phyloP scores from a whole-genome alignment of 2,888 invertebrate species.

The Ectropis crepuscularia region DNA sequence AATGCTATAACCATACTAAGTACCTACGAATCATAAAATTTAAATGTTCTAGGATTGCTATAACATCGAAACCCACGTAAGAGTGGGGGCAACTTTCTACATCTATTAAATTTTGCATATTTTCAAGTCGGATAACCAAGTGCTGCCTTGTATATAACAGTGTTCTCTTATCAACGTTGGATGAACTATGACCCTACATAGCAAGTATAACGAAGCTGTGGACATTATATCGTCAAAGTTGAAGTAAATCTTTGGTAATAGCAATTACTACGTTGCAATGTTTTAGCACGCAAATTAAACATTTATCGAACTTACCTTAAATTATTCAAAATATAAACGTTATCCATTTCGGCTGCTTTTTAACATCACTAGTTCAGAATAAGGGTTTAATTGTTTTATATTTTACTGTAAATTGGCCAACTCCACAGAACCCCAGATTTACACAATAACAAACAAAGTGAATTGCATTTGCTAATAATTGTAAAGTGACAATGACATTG shows the following conservation, averaged over 20 bases:
- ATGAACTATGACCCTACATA: slow-evolving; percentile 12
- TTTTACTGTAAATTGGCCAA: not conserved
- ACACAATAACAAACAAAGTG: slow-evolving; percentile 1
- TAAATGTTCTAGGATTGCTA: too few species aligned
- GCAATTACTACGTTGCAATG: slow-evolving; percentile 28
- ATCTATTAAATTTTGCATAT: slow-evolving; percentile 19
- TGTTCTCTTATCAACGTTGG: slow-evolving; percentile 18
- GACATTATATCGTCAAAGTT: slow-evolving; percentile 8
- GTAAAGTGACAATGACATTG: too few species aligned
- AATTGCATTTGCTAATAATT: not conserved
- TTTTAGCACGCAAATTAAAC: slow-evolving; percentile 1
- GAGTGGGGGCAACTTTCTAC: slow-evolving; percentile 22
- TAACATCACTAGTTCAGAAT: slow-evolving; percentile 40
- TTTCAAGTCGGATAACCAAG: slow-evolving; percentile 33
- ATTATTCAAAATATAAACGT: slow-evolving; percentile 71
- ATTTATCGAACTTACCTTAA: slow-evolving; percentile 58
- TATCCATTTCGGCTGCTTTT: slow-evolving; percentile 64
- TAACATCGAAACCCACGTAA: too few species aligned
- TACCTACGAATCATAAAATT: too few species aligned
- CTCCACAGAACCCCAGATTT: not conserved
- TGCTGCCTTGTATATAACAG: not conserved
- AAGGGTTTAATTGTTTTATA: not conserved
- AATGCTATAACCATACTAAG: too few species aligned
- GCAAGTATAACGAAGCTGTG: not conserved
- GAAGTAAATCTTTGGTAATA: slow-evolving; percentile 5